phyloP scores from a whole-genome alignment of 1,140 invertebrate genomes.

The Diuraphis noxia region DNA sequence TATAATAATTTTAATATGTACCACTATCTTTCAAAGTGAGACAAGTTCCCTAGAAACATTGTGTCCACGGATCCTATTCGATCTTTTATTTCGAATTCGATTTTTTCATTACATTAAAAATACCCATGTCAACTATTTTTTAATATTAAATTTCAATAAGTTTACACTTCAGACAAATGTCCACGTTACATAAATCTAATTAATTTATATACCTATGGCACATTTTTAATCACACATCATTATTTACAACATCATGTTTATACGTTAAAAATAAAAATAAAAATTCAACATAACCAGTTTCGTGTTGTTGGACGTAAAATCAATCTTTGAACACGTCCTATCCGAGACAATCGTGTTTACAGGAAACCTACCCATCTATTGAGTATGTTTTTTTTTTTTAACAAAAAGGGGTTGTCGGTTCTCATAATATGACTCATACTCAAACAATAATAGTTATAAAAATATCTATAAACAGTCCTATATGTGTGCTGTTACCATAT shows the following conservation, averaged over 20 bases:
- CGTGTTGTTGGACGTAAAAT: neutral
- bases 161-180: neutral
- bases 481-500: neutral
- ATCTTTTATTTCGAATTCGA: neutral
- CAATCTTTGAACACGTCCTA: neutral
- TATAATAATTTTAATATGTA: no score
- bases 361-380: neutral
- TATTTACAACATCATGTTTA: no score
- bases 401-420: conserved; percentile 10
- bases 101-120: neutral
- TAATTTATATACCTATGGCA: neutral
- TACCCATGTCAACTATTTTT: neutral
- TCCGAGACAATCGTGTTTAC: neutral
- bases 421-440: neutral
- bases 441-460: neutral
- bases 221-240: neutral
- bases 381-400: neutral
- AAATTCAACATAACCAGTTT: conserved; percentile 1
- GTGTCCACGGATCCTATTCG: neutral
- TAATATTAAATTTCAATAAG: neutral
- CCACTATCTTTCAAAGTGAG: neutral
- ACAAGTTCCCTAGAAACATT: neutral
- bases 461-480: neutral
- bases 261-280: neutral
- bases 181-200: neutral